Conservation (phyloP, 2,888 invertebrate species). For the Epinotia brunnichana region DNA sequence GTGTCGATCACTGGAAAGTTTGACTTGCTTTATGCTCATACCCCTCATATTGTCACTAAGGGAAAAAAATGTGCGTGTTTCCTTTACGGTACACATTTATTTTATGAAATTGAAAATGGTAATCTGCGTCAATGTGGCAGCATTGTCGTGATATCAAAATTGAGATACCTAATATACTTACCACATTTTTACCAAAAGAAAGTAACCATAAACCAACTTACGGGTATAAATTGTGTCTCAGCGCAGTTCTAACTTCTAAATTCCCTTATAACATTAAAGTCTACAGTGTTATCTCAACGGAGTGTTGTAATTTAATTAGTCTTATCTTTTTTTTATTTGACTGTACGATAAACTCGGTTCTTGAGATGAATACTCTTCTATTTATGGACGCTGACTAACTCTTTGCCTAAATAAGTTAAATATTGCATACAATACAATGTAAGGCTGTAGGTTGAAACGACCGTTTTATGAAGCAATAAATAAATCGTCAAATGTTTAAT, state of each 20-base stretch:
- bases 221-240: neutral
- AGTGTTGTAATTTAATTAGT: slow-evolving; percentile 40
- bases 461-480: no score
- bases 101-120: no score
- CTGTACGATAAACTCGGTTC: slow-evolving; percentile 29
- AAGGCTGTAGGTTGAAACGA: neutral
- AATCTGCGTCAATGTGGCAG: no score
- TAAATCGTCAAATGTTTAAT: neutral
- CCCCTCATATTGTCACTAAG: no score
- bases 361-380: slow-evolving; percentile 29
- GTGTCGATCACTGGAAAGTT: no score
- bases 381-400: slow-evolving; percentile 30
- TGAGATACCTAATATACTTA: neutral
- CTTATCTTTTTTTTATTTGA: slow-evolving; percentile 41
- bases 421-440: neutral
- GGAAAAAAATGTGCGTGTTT: no score
- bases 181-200: no score
- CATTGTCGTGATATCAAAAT: neutral
- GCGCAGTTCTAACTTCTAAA: neutral
- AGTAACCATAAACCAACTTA: neutral
- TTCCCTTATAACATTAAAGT: neutral
- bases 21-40: no score
- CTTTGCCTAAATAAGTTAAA: slow-evolving; percentile 11
- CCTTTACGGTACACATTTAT: no score
- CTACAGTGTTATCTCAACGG: slow-evolving; percentile 31